A percentile compares a stretch with the other conserved stretches of the same genome.
phyloP scores from a whole-genome alignment of 37 sponge, comb jelly and placozoan species.

The Spongilla lacustris region DNA sequence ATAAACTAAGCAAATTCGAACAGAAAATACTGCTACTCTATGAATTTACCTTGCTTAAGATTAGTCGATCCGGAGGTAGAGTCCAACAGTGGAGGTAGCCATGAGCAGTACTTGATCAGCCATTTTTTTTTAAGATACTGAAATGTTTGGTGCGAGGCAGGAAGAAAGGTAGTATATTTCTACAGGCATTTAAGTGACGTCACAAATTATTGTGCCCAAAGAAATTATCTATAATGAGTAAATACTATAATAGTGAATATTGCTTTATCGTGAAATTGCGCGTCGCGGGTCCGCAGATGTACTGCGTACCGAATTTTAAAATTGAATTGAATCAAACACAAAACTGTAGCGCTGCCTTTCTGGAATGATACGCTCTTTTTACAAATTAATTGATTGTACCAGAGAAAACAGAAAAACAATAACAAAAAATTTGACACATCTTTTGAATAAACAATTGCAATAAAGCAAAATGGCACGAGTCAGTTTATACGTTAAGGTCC shows the following conservation, averaged over 20 bases:
- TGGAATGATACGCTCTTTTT: too few species aligned
- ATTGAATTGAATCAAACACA: too few species aligned
- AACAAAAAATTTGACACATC: too few species aligned
- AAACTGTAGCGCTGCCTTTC: too few species aligned
- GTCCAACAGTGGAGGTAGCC: background rate
- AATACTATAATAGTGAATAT: conserved; percentile 21
- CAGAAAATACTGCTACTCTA: background rate
- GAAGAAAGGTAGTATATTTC: conserved; percentile 51
- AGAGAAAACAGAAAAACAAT: too few species aligned
- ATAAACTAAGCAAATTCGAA: conserved; percentile 10
- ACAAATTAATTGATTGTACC: too few species aligned
- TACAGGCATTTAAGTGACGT: conserved; percentile 77
- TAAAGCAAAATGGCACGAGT: too few species aligned
- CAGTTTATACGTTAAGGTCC: too few species aligned
- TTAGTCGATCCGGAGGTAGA: background rate
- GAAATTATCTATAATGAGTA: conserved; percentile 61
- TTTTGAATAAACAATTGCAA: too few species aligned
- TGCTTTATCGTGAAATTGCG: background rate
- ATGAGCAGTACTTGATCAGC: conserved; percentile 27
- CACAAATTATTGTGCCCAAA: conserved; percentile 74
- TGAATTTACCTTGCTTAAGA: conserved; percentile 3
- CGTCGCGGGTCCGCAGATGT: too few species aligned
- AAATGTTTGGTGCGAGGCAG: conserved; percentile 62
- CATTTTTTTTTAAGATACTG: conserved; percentile 60
- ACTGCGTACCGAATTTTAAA: too few species aligned